A percentile compares a stretch with the other conserved stretches of the same genome.
Evolutionary conservation across 2,113 vertebrate genomes (phyloP).

Genomic region (Phoenicopterus ruber): DNA sequence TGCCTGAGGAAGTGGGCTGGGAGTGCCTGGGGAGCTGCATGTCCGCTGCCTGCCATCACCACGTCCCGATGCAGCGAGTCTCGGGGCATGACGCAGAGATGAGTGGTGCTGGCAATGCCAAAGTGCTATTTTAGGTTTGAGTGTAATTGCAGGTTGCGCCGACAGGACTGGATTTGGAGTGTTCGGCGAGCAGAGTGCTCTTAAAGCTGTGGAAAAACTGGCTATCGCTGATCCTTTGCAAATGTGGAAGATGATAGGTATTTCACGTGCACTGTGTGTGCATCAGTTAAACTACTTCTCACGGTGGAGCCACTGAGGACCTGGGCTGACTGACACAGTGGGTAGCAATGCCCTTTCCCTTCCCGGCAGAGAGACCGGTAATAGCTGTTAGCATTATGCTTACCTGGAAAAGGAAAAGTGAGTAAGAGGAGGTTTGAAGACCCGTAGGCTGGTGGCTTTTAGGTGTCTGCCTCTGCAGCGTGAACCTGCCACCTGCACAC

Average conservation of each 20-base stretch:
- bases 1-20: not conserved
- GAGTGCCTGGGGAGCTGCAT: not conserved
- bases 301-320: not conserved
- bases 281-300: too few relatives aligned
- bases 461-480: not conserved
- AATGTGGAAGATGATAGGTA: not conserved
- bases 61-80: not conserved
- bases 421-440: not conserved
- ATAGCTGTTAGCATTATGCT: not conserved
- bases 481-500: not conserved
- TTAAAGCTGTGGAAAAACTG: not conserved
- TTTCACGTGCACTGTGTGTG: fast-evolving
- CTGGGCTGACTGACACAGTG: not conserved
- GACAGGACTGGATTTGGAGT: not conserved
- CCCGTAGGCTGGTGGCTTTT: not conserved
- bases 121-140: not conserved
- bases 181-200: not conserved
- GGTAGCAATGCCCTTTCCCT: not conserved
- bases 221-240: not conserved
- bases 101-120: not conserved
- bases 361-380: not conserved
- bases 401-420: not conserved
- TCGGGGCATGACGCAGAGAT: not conserved
- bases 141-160: not conserved
- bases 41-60: not conserved